These are phyloP conservation scores for Euzophera pinguis DNA, from an alignment of 2,888 invertebrate species.

Conservation along the genomic window DNA sequence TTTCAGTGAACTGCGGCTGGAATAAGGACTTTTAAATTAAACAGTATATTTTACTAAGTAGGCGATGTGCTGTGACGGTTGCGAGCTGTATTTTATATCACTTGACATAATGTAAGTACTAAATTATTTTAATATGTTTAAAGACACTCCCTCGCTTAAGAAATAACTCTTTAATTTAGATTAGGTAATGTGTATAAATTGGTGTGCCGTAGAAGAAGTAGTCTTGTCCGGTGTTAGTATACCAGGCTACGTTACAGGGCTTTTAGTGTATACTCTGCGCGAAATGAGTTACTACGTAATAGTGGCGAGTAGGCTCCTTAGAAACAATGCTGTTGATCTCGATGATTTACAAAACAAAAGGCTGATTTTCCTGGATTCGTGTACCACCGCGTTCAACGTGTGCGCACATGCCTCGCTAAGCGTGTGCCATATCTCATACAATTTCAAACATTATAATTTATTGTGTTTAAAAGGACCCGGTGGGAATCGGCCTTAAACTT, in stretches of 20 bases:
- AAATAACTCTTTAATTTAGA: constrained; percentile 51
- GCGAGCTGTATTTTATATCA: constrained; percentile 65
- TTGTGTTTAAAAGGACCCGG: too few species aligned
- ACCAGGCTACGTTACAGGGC: constrained; percentile 31
- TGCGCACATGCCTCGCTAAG: too few species aligned
- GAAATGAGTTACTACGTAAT: background rate
- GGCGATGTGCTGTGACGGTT: constrained; percentile 65
- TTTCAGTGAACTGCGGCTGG: constrained; percentile 49
- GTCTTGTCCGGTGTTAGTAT: constrained; percentile 47
- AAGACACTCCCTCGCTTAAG: constrained; percentile 68
- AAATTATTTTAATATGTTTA: constrained; percentile 76
- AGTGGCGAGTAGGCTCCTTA: too few species aligned
- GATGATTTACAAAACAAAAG: too few species aligned
- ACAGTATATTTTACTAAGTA: constrained; percentile 46
- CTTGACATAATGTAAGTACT: constrained; percentile 65
- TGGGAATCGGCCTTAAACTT: too few species aligned
- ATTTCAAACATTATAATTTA: too few species aligned
- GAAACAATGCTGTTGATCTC: too few species aligned
- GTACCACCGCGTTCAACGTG: too few species aligned
- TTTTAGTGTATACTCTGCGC: constrained; percentile 41
- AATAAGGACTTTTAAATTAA: constrained; percentile 16
- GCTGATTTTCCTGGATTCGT: too few species aligned
- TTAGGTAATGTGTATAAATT: constrained; percentile 52
- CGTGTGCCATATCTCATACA: too few species aligned
- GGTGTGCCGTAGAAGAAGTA: constrained; percentile 54